Conservation (phyloP, 2,797 vertebrate genomes). For the Percopsis omiscomaycus region DNA sequence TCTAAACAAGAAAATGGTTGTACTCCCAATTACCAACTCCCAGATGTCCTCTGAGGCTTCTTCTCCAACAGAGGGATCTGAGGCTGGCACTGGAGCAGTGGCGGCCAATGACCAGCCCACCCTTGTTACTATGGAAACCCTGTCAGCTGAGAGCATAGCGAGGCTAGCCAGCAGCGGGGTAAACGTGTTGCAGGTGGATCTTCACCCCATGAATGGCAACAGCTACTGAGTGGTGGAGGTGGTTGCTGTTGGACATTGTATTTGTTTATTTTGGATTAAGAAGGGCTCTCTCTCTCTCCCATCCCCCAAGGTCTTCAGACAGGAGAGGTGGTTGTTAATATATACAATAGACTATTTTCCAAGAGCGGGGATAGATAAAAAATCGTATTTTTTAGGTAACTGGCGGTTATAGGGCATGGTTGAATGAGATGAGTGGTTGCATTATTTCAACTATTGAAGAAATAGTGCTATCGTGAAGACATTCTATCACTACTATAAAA, state of each 20-base stretch:
- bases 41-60: constrained; percentile 64
- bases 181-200: constrained; percentile 95
- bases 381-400: constrained; percentile 35
- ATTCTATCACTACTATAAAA: constrained; percentile 32
- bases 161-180: constrained; percentile 89
- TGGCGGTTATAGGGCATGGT: constrained; percentile 40
- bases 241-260: constrained; percentile 29
- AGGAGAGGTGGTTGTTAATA: constrained; percentile 35
- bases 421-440: constrained; percentile 23
- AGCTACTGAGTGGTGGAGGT: constrained; percentile 80
- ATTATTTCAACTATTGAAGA: constrained; percentile 35
- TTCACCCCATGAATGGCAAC: constrained; percentile 91
- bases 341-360: constrained; percentile 37
- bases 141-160: constrained; percentile 90
- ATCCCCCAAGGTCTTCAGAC: constrained; percentile 29
- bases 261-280: constrained; percentile 53
- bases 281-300: constrained; percentile 43
- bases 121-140: constrained; percentile 92
- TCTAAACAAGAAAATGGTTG: constrained; percentile 85
- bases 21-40: constrained; percentile 21
- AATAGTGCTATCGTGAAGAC: constrained; percentile 32
- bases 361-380: constrained; percentile 32
- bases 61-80: constrained; percentile 75
- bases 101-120: constrained; percentile 75
- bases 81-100: constrained; percentile 73